A percentile compares a stretch with the other conserved stretches of the same genome.
Conservation (phyloP, 1,140 invertebrate species). For the Globodera rostochiensis region DNA sequence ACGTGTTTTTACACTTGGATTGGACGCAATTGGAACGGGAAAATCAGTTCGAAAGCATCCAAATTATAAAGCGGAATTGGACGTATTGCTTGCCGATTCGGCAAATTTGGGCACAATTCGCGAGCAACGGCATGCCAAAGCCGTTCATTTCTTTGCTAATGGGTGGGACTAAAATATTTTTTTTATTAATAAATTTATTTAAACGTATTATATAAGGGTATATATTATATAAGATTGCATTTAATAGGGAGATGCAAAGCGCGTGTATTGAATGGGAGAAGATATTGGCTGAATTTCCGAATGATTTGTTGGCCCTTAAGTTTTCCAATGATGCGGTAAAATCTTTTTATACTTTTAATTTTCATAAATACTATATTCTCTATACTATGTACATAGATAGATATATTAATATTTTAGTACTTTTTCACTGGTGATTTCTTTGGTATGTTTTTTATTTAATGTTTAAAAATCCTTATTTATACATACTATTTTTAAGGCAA, state of each 20-base stretch:
- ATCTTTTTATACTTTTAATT: conserved; percentile 14
- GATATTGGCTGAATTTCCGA: conserved; percentile 68
- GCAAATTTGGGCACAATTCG: conserved; percentile 54
- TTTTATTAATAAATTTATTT: conserved; percentile 1
- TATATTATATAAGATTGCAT: not conserved
- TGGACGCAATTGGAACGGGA: conserved; percentile 69
- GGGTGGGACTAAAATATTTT: conserved; percentile 51
- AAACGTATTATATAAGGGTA: not conserved
- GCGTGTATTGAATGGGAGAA: conserved; percentile 69
- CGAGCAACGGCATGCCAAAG: conserved; percentile 69
- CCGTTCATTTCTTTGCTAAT: conserved; percentile 68
- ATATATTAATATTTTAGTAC: conserved; percentile 45
- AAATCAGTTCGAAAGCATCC: conserved; percentile 58
- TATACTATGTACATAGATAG: too few species aligned
- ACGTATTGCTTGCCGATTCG: conserved; percentile 60
- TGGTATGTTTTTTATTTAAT: not conserved
- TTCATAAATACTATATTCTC: conserved; percentile 8
- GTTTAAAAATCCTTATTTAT: not conserved
- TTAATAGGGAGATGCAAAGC: conserved; percentile 57
- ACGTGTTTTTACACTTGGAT: conserved; percentile 67
- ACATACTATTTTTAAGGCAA: conserved; percentile 58
- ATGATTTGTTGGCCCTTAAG: conserved; percentile 71
- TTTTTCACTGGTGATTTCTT: conserved; percentile 69
- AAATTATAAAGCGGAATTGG: conserved; percentile 62
- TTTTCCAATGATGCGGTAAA: conserved; percentile 70